phyloP scores from a whole-genome alignment of 2,113 vertebrate genomes.

The Megaceryle torquata region DNA sequence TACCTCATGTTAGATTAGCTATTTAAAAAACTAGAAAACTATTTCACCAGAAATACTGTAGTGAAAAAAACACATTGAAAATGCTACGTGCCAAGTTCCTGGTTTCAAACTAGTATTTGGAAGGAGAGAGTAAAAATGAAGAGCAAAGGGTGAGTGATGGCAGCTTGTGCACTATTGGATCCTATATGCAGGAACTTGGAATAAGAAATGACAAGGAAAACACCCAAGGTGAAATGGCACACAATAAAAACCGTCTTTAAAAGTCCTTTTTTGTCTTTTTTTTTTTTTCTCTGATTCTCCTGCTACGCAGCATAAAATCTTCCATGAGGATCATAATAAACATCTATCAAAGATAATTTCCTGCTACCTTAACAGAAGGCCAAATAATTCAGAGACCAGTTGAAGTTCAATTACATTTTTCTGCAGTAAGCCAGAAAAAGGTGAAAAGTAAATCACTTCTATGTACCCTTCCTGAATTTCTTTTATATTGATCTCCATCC shows the following conservation, averaged over 20 bases:
- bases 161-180: background rate
- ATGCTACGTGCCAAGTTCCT: background rate
- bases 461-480: background rate
- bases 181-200: background rate
- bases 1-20: background rate
- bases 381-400: slow-evolving; percentile 37
- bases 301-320: background rate
- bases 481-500: background rate
- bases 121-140: background rate
- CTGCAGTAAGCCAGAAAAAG: slow-evolving; percentile 23
- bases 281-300: background rate
- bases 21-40: background rate
- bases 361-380: background rate
- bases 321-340: slow-evolving; percentile 18
- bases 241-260: background rate
- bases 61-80: background rate
- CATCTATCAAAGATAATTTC: slow-evolving; percentile 1
- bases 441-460: slow-evolving; percentile 47
- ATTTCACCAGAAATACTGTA: background rate
- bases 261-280: background rate
- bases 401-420: slow-evolving; percentile 54
- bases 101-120: background rate
- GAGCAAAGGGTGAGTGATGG: background rate
- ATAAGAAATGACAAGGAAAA: background rate
- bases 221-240: background rate